Evolutionary conservation across 2,797 vertebrate genomes (phyloP).

Genomic region (Poeciliopsis infans): DNA sequence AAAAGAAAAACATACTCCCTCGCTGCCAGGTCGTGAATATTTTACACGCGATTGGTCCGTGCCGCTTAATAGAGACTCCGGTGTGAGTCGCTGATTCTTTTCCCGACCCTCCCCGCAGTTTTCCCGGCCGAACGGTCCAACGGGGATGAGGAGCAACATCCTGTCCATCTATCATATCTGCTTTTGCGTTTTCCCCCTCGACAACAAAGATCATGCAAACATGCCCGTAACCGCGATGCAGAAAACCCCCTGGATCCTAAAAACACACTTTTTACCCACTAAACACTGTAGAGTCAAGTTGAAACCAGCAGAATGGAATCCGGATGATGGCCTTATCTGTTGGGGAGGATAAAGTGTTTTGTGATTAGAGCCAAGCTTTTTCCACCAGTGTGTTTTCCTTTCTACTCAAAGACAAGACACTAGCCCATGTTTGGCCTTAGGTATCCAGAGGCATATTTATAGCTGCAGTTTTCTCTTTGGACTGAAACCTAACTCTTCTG

Average conservation of each 20-base stretch:
- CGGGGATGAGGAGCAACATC: slow-evolving; percentile 17
- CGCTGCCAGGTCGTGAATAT: slow-evolving; percentile 54
- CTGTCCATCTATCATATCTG: slow-evolving; percentile 32
- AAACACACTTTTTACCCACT: slow-evolving; percentile 19
- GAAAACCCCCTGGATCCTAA: slow-evolving; percentile 14
- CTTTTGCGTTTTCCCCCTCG: slow-evolving; percentile 20
- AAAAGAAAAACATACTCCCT: slow-evolving; percentile 37
- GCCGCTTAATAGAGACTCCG: slow-evolving; percentile 56
- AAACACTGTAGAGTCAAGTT: slow-evolving; percentile 35
- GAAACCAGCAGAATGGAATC: slow-evolving; percentile 40
- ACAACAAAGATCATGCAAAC: slow-evolving; percentile 25
- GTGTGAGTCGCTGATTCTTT: slow-evolving; percentile 47
- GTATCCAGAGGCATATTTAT: slow-evolving; percentile 37
- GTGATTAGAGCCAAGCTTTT: slow-evolving; percentile 49
- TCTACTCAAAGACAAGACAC: slow-evolving; percentile 32
- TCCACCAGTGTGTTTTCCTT: slow-evolving; percentile 42
- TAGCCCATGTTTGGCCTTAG: slow-evolving; percentile 37
- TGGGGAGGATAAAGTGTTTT: slow-evolving; percentile 25
- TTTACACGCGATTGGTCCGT: slow-evolving; percentile 44
- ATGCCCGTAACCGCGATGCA: slow-evolving; percentile 20
- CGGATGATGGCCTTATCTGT: slow-evolving; percentile 50
- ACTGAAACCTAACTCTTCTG: slow-evolving; percentile 38
- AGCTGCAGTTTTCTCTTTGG: slow-evolving; percentile 24
- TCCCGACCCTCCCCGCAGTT: slow-evolving; percentile 23
- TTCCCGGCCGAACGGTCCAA: slow-evolving; percentile 25